Percentiles rank a stretch among this genome's conserved stretches.
phyloP scores from a whole-genome alignment of 2,797 vertebrate species.

The Xiphophorus birchmanni region DNA sequence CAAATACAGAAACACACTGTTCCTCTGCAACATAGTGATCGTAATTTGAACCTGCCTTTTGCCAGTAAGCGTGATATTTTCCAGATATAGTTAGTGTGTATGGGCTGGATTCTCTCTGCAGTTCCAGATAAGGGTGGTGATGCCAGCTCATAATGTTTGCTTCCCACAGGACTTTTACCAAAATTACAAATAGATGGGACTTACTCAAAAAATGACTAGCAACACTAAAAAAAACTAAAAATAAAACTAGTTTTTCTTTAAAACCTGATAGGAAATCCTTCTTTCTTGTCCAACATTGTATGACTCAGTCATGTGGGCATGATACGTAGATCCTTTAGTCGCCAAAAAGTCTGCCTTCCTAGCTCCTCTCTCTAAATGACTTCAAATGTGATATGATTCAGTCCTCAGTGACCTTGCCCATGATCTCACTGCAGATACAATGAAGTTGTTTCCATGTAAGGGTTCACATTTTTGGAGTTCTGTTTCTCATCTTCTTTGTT shows the following conservation, averaged over 20 bases:
- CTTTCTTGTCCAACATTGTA: neutral
- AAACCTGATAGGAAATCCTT: neutral
- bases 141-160: constrained; percentile 12
- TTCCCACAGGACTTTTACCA: constrained; percentile 7
- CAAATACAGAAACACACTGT: constrained; percentile 37
- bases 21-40: constrained; percentile 39
- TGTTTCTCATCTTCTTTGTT: constrained; percentile 37
- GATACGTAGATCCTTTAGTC: constrained; percentile 25
- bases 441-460: constrained; percentile 60
- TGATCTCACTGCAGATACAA: constrained; percentile 27
- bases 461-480: constrained; percentile 33
- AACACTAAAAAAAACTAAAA: neutral
- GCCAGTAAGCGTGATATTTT: constrained; percentile 73
- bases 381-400: constrained; percentile 40
- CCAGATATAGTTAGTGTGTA: constrained; percentile 55
- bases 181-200: neutral
- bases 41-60: constrained; percentile 69
- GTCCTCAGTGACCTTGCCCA: constrained; percentile 30
- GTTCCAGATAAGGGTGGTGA: constrained; percentile 41
- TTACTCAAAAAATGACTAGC: constrained; percentile 15
- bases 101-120: constrained; percentile 39
- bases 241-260: neutral
- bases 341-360: constrained; percentile 22
- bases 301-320: constrained; percentile 57
- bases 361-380: constrained; percentile 40